A percentile compares a stretch with the other conserved stretches of the same genome.
Evolutionary conservation across 2,113 vertebrate genomes (phyloP).

Genomic region (Ramphastos sulfuratus): DNA sequence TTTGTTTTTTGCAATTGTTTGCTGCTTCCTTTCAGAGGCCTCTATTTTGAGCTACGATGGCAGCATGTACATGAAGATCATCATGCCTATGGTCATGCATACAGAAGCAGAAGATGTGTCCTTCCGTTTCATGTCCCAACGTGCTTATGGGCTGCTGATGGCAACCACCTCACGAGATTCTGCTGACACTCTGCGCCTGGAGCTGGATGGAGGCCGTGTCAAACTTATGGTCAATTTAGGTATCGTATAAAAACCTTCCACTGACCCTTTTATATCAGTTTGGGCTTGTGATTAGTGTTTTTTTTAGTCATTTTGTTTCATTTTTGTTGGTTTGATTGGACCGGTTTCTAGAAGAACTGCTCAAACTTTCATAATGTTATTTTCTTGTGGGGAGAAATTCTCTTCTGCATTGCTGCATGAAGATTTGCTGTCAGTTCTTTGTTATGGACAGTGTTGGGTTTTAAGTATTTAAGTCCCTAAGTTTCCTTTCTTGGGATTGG

Average conservation of each 20-base stretch:
- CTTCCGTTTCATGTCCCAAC: conserved; percentile 95
- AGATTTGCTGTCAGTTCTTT: conserved; percentile 81
- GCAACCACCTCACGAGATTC: conserved; percentile 94
- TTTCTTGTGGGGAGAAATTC: conserved; percentile 56
- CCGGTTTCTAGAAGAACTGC: conserved; percentile 68
- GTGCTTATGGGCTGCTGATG: conserved; percentile 92
- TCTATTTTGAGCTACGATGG: conserved; percentile 94
- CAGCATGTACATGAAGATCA: conserved; percentile 98
- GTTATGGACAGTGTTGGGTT: conserved; percentile 74
- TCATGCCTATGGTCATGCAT: conserved; percentile 93
- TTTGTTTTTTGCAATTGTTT: neutral
- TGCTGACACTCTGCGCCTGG: conserved; percentile 90
- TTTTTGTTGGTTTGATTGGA: conserved; percentile 71
- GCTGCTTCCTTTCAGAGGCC: conserved; percentile 81
- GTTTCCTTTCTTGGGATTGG: conserved; percentile 80
- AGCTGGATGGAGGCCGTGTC: conserved; percentile 93
- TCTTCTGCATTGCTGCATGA: conserved; percentile 83
- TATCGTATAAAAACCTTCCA: conserved; percentile 82
- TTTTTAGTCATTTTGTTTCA: neutral
- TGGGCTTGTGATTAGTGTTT: conserved; percentile 77
- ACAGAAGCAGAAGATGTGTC: conserved; percentile 97
- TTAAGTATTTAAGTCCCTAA: conserved; percentile 78
- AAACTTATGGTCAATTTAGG: conserved; percentile 98
- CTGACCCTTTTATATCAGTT: conserved; percentile 42
- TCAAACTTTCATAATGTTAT: conserved; percentile 61